Conservation (phyloP, 2,113 vertebrate genomes). For the Galeopterus variegatus region DNA sequence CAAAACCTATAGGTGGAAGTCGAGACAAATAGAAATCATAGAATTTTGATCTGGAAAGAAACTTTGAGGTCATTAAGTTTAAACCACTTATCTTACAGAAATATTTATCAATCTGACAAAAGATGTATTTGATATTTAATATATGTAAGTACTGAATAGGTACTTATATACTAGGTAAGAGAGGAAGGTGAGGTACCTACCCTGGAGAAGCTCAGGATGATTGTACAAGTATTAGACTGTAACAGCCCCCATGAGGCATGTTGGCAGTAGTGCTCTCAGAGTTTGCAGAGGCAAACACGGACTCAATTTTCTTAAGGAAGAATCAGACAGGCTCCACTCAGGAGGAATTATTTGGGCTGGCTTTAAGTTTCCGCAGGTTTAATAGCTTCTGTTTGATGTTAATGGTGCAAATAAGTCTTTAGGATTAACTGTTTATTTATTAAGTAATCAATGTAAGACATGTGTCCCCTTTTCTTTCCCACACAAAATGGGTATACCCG, state of each 20-base stretch:
- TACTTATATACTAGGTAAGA: not conserved
- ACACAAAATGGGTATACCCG: constrained; percentile 20
- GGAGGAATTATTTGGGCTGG: not conserved
- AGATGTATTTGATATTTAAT: not conserved
- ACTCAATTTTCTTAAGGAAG: constrained; percentile 22
- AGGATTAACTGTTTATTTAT: not conserved
- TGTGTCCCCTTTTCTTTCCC: not conserved
- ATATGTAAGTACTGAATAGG: not conserved
- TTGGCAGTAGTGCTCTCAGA: not conserved
- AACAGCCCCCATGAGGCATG: not conserved
- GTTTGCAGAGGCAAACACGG: not conserved
- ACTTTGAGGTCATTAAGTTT: not conserved
- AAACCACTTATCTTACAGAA: not conserved
- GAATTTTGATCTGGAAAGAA: constrained; percentile 50
- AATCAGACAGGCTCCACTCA: not conserved
- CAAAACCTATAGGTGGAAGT: constrained; percentile 21
- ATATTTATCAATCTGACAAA: constrained; percentile 34
- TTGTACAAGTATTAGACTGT: not conserved
- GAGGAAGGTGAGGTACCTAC: not conserved
- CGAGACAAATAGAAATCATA: constrained; percentile 39
- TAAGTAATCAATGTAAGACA: not conserved
- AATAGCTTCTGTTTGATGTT: constrained; percentile 29
- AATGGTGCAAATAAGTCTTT: constrained; percentile 30
- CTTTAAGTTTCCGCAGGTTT: constrained; percentile 11
- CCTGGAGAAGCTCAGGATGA: not conserved